These are phyloP conservation scores for Buceros bicornis DNA, from an alignment of 2,797 vertebrate species.

Conservation along the genomic window DNA sequence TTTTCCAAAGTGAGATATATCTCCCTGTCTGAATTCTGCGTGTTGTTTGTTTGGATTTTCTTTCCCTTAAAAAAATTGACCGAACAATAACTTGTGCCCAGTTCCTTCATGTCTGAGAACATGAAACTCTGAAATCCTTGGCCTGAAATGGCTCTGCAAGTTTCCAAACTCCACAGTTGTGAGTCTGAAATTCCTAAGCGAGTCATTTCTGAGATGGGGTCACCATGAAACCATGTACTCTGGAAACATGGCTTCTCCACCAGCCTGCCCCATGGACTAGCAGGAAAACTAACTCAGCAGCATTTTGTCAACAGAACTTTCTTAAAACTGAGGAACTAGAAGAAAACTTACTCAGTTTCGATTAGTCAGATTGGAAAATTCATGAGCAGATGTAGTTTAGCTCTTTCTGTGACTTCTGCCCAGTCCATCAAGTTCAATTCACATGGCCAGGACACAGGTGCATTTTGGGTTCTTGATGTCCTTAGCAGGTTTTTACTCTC, in stretches of 20 bases:
- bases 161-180: neutral
- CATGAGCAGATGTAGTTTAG: neutral
- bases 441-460: neutral
- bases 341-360: neutral
- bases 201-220: neutral
- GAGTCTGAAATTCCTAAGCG: neutral
- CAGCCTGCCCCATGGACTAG: neutral
- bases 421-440: neutral
- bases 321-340: neutral
- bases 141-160: neutral
- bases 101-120: neutral
- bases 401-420: neutral
- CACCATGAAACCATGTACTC: neutral
- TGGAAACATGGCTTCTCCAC: neutral
- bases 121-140: neutral
- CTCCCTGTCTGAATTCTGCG: neutral
- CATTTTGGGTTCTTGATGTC: neutral
- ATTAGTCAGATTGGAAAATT: neutral
- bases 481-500: neutral
- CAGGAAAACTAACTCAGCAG: neutral
- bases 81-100: neutral
- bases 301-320: neutral
- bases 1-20: neutral
- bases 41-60: fast-evolving
- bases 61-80: neutral